Evolutionary conservation across 2,113 vertebrate genomes (phyloP), one percentile per base, ranked within the genome.

Genomic region (Cyrtonyx montezumae): DNA sequence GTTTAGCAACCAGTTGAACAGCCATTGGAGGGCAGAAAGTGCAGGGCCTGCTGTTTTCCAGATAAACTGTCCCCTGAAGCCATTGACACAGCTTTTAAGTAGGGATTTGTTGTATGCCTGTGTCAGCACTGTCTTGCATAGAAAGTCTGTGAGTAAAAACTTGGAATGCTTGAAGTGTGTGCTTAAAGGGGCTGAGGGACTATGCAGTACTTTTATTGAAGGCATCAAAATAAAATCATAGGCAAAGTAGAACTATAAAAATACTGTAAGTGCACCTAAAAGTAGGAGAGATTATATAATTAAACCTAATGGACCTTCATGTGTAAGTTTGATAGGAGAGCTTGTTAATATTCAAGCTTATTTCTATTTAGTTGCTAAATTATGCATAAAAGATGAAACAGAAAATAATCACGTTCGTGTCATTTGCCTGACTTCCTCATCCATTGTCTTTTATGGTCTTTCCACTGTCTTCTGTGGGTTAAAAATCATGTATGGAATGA

Each of bases 331-430:
- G 71, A 37, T 76, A 92, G 32, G 42, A 89, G 65, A 73, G 9
- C 78, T 95, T 91, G 30, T 48, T 95, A 91, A 95, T 91, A 71
- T 20, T 94, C 32, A 40, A 28, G 36, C 3, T 19, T 40, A 8
- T 90, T 67, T 10, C 43, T 92, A 40, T 95, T 93, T 87, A 87
- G 81, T 80, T 51, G 68, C 71, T 92, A 89, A 95, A 91, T 94
- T 95, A 91, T 93, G 84, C 88, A 94, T 96, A 94, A 94, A 96
- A 87, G 94, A 68, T 88, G 92, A 95, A 94, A 84, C 32, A 87
- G 79, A 92, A 92, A 89, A 91, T 87, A 92, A 69, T 79, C 58
- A 37, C 58, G 21, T 80, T 51, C 0, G 0, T 0, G 1, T 68
- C 87, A 67, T 45, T 92, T 71, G 67, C 65, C 56, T 94, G 71